Evolutionary conservation across 2,113 vertebrate genomes (phyloP).

Genomic region (Cephalopterus ornatus): DNA sequence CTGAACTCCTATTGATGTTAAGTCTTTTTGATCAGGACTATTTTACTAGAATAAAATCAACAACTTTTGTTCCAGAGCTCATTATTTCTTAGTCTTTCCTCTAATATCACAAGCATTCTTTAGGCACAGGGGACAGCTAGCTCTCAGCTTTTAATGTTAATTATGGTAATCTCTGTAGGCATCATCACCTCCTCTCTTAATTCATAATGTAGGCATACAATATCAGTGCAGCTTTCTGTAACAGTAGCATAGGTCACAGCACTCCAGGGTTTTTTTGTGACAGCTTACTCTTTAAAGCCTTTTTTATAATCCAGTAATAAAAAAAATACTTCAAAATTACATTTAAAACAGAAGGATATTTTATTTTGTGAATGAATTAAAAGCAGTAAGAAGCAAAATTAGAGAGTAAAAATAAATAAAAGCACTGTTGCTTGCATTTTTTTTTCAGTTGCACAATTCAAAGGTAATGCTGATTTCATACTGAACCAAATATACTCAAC

Average conservation of each 20-base stretch:
- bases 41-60: slow-evolving; percentile 17
- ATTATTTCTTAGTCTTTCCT: slow-evolving; percentile 47
- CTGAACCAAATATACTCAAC: not conserved
- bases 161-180: slow-evolving; percentile 8
- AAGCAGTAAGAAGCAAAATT: not conserved
- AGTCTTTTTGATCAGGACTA: slow-evolving; percentile 44
- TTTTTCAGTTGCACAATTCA: not conserved
- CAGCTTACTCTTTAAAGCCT: slow-evolving; percentile 18
- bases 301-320: slow-evolving; percentile 46
- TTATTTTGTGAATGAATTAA: not conserved
- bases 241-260: not conserved
- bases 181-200: slow-evolving; percentile 20
- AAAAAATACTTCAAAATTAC: slow-evolving; percentile 3
- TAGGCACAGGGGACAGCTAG: not conserved
- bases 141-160: slow-evolving; percentile 40
- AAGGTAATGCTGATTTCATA: slow-evolving; percentile 9
- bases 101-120: not conserved
- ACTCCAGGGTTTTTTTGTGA: not conserved
- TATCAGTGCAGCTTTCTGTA: not conserved
- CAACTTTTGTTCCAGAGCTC: slow-evolving; percentile 22
- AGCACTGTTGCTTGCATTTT: not conserved
- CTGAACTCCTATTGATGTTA: not conserved
- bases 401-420: slow-evolving; percentile 2
- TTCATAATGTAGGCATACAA: slow-evolving; percentile 26
- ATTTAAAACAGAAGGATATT: not conserved